Conservation (phyloP, 2,113 vertebrate species). For the Brienomyrus longianalis region DNA sequence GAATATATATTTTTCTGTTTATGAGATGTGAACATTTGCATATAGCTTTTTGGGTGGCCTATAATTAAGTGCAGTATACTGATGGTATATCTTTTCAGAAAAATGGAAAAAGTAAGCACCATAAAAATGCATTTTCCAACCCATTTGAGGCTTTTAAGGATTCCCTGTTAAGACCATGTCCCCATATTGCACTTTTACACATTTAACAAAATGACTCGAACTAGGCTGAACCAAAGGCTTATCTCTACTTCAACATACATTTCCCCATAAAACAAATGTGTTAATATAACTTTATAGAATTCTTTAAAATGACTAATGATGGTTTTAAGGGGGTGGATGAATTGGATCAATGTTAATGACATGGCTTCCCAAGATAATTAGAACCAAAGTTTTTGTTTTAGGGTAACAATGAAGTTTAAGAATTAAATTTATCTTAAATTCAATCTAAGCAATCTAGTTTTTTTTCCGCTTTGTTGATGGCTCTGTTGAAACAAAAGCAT, state of each 20-base stretch:
- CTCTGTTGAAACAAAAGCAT: background rate
- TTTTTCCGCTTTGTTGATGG: background rate
- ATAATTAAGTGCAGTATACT: background rate
- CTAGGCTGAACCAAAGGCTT: background rate
- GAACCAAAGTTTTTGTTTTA: background rate
- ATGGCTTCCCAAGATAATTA: background rate
- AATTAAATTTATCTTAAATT: background rate
- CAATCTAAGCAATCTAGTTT: background rate
- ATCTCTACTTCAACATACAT: background rate
- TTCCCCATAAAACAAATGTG: background rate
- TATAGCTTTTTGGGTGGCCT: background rate
- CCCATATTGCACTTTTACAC: background rate
- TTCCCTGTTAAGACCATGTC: background rate
- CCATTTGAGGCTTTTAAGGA: background rate
- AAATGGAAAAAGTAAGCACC: background rate
- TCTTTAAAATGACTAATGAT: background rate
- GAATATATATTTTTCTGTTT: background rate
- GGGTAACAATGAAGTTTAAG: background rate
- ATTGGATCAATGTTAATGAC: background rate
- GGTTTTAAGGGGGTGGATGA: background rate
- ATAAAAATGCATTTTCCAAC: background rate
- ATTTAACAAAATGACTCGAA: slow-evolving; percentile 1
- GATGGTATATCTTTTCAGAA: background rate
- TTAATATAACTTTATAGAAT: background rate
- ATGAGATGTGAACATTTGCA: background rate